Percentiles rank a stretch among this genome's conserved stretches.
Evolutionary conservation across 2,113 vertebrate genomes (phyloP).

Genomic region (Salvator merianae): DNA sequence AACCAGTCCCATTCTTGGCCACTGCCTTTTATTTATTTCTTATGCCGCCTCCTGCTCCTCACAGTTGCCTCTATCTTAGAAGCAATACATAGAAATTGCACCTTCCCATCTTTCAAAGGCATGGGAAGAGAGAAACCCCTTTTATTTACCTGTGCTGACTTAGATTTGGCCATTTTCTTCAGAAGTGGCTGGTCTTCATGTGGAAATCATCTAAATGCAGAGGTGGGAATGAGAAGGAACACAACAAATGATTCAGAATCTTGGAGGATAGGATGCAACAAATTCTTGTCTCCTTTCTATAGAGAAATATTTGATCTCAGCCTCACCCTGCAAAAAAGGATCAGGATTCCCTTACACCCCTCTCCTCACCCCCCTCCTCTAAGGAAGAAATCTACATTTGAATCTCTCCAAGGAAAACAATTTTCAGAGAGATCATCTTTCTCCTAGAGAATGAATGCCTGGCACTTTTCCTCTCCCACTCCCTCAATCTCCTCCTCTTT

Average conservation of each 20-base stretch:
- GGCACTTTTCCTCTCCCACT: neutral
- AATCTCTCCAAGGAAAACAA: neutral
- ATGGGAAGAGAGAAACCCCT: neutral
- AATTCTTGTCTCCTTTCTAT: neutral
- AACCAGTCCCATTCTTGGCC: no score
- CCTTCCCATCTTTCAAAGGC: neutral
- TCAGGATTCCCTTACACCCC: neutral
- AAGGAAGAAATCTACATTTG: neutral
- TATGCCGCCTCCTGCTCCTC: no score
- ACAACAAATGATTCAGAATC: neutral
- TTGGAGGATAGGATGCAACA: neutral
- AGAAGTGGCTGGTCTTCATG: neutral
- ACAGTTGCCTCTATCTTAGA: neutral
- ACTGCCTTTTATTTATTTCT: no score
- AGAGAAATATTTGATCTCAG: neutral
- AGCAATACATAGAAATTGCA: neutral
- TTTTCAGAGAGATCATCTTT: neutral
- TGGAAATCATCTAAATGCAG: neutral
- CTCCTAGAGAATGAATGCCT: neutral
- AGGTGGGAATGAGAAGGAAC: neutral
- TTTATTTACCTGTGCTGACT: conserved; percentile 15
- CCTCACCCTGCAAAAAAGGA: no score
- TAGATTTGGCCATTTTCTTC: conserved; percentile 13
- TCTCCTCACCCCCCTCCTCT: neutral
- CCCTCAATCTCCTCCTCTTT: neutral